Conservation (phyloP, 1,140 invertebrate genomes). For the Bacillus rossius region DNA sequence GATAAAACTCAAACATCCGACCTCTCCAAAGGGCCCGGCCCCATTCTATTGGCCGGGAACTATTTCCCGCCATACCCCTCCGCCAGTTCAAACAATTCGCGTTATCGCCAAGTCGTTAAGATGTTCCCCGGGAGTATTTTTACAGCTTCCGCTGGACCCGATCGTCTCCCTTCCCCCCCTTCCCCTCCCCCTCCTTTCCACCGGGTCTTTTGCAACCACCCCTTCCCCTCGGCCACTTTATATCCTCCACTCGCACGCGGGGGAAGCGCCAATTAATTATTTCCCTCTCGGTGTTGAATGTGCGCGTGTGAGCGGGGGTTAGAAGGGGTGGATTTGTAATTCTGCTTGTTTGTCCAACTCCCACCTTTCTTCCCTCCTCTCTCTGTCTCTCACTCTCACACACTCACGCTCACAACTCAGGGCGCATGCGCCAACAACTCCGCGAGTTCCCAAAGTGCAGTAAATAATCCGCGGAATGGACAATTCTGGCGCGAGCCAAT, state of each 20-base stretch:
- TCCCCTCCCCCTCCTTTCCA: neutral
- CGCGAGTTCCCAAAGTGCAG: neutral
- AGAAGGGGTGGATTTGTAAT: too few relatives aligned
- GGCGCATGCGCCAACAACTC: too few relatives aligned
- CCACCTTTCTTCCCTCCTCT: too few relatives aligned
- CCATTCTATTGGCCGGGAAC: too few relatives aligned
- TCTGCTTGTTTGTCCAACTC: too few relatives aligned
- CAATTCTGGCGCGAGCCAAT: conserved; percentile 8
- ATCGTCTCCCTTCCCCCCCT: neutral
- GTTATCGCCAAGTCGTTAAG: neutral
- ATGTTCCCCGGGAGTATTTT: neutral
- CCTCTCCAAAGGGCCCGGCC: neutral
- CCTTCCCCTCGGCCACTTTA: neutral
- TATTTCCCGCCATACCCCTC: too few relatives aligned
- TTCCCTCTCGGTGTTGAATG: too few relatives aligned
- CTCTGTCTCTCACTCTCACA: too few relatives aligned
- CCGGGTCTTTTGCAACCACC: neutral
- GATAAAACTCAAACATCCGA: neutral
- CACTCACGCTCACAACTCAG: too few relatives aligned
- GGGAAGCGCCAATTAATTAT: too few relatives aligned
- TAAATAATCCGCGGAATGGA: conserved; percentile 4
- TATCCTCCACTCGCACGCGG: neutral
- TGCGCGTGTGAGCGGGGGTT: too few relatives aligned
- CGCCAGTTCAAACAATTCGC: neutral
- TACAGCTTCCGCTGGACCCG: neutral